Percentiles rank a stretch among this genome's conserved stretches.
phyloP scores from a whole-genome alignment of 2,797 vertebrate genomes.

The Tragelaphus oryx region DNA sequence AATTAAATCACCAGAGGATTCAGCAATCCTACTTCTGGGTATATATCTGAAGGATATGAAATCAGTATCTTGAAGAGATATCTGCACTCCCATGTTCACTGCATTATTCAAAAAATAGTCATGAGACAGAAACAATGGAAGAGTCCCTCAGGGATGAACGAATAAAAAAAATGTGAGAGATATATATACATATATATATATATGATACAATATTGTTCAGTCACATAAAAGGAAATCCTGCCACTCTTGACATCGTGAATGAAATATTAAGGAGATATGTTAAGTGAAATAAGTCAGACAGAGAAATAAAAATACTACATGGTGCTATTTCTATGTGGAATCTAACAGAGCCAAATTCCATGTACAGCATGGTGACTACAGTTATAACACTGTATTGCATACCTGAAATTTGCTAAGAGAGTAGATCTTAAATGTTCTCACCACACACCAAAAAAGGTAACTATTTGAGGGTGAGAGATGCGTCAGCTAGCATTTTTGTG shows the following conservation, averaged over 20 bases:
- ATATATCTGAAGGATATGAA: not conserved
- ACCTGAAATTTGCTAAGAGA: not conserved
- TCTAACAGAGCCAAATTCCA: not conserved
- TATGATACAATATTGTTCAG: not conserved
- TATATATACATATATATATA: no score
- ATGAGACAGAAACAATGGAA: not conserved
- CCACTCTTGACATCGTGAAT: not conserved
- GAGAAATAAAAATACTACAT: not conserved
- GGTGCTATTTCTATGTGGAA: not conserved
- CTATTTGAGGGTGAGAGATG: not conserved
- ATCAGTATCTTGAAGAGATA: not conserved
- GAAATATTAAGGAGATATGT: not conserved
- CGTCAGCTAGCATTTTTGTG: not conserved
- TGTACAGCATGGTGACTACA: not conserved
- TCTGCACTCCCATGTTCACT: not conserved
- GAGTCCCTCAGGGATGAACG: not conserved
- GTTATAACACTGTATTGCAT: not conserved
- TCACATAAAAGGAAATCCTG: not conserved
- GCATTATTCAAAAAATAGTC: not conserved
- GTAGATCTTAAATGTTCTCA: not conserved
- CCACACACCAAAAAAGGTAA: not conserved
- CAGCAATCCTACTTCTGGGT: not conserved
- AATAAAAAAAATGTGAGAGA: not conserved
- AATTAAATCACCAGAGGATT: not conserved
- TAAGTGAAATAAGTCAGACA: not conserved